Evolutionary conservation across 2,797 vertebrate species (phyloP).

Genomic region (Anguilla marmorata): DNA sequence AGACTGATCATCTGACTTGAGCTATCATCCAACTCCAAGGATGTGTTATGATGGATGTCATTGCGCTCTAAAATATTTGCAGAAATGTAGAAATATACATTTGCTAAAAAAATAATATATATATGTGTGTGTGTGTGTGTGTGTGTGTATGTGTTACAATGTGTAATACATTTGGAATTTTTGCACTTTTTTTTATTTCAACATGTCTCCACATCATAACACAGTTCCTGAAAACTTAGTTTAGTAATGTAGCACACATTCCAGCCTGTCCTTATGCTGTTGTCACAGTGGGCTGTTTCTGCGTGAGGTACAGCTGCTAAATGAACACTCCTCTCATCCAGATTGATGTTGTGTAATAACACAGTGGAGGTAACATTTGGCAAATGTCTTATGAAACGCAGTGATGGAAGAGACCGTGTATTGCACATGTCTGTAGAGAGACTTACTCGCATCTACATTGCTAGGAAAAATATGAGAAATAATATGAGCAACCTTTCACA

Average conservation of each 20-base stretch:
- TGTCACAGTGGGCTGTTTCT: constrained; percentile 30
- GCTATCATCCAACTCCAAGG: too few relatives aligned
- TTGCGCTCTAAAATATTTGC: too few relatives aligned
- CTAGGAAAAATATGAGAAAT: not conserved
- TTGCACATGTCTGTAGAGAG: not conserved
- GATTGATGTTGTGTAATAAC: not conserved
- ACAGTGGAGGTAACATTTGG: not conserved
- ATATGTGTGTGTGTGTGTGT: not conserved
- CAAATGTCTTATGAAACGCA: not conserved
- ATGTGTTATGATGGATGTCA: too few relatives aligned
- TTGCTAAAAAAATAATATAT: too few relatives aligned
- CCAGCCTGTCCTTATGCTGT: constrained; percentile 40
- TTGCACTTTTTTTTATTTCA: too few relatives aligned
- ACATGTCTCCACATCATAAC: too few relatives aligned
- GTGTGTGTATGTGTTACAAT: too few relatives aligned
- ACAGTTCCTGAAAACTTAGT: not conserved
- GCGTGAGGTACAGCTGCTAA: constrained; percentile 39
- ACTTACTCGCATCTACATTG: not conserved
- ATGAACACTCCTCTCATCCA: constrained; percentile 37
- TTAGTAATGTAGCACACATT: not conserved
- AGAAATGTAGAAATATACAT: too few relatives aligned
- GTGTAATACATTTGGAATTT: too few relatives aligned
- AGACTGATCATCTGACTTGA: too few relatives aligned
- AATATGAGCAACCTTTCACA: not conserved
- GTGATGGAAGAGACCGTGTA: not conserved